Evolutionary conservation across 2,113 vertebrate genomes (phyloP).

Genomic region (Ptyas mucosa): DNA sequence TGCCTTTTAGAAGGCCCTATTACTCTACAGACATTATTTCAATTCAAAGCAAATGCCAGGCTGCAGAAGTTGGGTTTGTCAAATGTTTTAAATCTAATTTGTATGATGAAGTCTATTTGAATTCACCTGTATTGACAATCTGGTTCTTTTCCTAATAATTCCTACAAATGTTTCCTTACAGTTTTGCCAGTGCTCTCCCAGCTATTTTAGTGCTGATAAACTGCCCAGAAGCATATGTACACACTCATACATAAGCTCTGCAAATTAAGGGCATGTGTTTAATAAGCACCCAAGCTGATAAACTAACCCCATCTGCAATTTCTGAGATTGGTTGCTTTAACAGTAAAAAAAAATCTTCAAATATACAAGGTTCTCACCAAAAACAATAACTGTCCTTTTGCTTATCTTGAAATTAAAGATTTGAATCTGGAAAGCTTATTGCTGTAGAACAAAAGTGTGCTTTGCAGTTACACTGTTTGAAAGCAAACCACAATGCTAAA

Average conservation of each 20-base stretch:
- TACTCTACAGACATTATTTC: neutral
- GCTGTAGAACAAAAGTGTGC: slow-evolving; percentile 19
- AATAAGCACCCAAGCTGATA: neutral
- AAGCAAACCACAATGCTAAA: slow-evolving; percentile 32
- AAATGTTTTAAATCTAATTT: neutral
- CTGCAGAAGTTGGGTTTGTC: neutral
- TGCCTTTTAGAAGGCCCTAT: neutral
- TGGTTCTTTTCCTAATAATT: neutral
- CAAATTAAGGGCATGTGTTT: neutral
- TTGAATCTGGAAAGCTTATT: slow-evolving; percentile 16
- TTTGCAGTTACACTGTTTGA: neutral
- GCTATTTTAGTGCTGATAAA: neutral
- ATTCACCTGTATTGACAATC: neutral
- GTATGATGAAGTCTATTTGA: neutral
- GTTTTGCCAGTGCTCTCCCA: neutral
- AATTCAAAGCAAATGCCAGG: neutral
- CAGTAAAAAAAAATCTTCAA: neutral
- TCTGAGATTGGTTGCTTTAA: neutral
- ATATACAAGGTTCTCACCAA: neutral
- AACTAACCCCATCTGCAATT: neutral
- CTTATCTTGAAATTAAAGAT: neutral
- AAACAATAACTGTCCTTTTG: neutral
- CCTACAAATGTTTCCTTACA: neutral
- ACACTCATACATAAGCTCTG: neutral
- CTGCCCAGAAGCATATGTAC: neutral